A percentile compares a stretch with the other conserved stretches of the same genome.
Evolutionary conservation across 2,113 vertebrate species (phyloP).

Genomic region (Oreochromis tanganicae): DNA sequence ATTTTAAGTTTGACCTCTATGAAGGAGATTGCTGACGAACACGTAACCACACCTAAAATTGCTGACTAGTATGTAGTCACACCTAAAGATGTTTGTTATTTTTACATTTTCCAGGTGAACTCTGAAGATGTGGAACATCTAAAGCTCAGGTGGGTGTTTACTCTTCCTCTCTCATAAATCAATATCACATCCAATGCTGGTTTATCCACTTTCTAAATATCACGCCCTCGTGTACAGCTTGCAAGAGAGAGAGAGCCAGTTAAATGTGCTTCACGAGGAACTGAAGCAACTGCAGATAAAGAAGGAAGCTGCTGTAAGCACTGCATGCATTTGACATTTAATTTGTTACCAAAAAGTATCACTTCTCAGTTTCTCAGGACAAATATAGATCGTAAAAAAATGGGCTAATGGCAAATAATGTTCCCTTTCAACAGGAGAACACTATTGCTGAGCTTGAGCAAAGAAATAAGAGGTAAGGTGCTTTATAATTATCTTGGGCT

Average conservation of each 20-base stretch:
- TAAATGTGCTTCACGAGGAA: slow-evolving; percentile 52
- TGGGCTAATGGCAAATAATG: background rate
- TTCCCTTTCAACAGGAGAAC: slow-evolving; percentile 36
- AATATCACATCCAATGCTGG: background rate
- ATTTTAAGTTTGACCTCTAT: background rate
- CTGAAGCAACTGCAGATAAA: slow-evolving; percentile 54
- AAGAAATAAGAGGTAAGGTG: slow-evolving; percentile 42
- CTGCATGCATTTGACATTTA: background rate
- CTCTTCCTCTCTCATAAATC: background rate
- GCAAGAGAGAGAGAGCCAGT: slow-evolving; percentile 51
- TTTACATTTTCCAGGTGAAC: slow-evolving; percentile 16
- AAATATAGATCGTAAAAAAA: background rate
- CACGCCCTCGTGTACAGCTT: slow-evolving; percentile 24
- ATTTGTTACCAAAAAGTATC: background rate
- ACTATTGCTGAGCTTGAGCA: slow-evolving; percentile 40
- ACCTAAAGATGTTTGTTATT: background rate
- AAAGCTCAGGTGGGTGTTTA: slow-evolving; percentile 71
- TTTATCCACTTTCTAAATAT: background rate
- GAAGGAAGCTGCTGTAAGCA: slow-evolving; percentile 49
- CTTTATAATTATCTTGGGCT: background rate
- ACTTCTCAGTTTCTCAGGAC: background rate
- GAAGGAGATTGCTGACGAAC: background rate
- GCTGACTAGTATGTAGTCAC: background rate
- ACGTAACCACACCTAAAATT: background rate
- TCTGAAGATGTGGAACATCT: slow-evolving; percentile 73